phyloP scores from a whole-genome alignment of 2,888 invertebrate genomes.

The Drosophila borealis region DNA sequence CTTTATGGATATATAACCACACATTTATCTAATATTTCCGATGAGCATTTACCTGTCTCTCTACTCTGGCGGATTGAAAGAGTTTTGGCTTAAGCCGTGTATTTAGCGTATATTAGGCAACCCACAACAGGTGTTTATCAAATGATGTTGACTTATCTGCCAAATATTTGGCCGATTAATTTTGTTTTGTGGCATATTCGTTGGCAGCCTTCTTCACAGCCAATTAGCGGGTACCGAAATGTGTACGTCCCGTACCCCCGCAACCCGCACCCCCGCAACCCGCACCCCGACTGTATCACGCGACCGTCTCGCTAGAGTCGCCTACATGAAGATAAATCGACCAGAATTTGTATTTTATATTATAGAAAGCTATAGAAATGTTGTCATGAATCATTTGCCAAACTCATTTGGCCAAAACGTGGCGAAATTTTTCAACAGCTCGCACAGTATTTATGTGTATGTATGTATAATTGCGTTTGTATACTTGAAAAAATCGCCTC shows the following conservation, averaged over 20 bases:
- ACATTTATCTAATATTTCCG: not conserved
- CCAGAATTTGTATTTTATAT: slow-evolving; percentile 4
- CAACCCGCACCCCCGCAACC: no score
- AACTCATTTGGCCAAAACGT: slow-evolving; percentile 53
- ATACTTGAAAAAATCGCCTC: slow-evolving; percentile 50
- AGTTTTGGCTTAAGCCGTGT: slow-evolving; percentile 4
- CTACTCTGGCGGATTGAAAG: not conserved
- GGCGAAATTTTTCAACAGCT: slow-evolving; percentile 56
- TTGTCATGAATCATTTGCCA: slow-evolving; percentile 60
- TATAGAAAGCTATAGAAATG: slow-evolving; percentile 42
- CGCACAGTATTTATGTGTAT: slow-evolving; percentile 17
- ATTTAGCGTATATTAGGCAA: slow-evolving; percentile 15
- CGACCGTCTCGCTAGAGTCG: slow-evolving; percentile 31
- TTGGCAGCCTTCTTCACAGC: slow-evolving; percentile 60
- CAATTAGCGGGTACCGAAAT: slow-evolving; percentile 51
- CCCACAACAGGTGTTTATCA: slow-evolving; percentile 62
- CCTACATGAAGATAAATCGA: slow-evolving; percentile 6
- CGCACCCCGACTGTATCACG: slow-evolving; percentile 35
- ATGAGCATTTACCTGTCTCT: slow-evolving; percentile 4
- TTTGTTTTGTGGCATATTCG: slow-evolving; percentile 54
- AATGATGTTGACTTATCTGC: slow-evolving; percentile 57
- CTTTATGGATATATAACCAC: not conserved
- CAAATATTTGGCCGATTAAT: slow-evolving; percentile 63
- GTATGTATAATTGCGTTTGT: slow-evolving; percentile 39
- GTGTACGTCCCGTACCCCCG: slow-evolving; percentile 11